Evolutionary conservation across 2,113 vertebrate species (phyloP).

Genomic region (Syrmaticus mikado): DNA sequence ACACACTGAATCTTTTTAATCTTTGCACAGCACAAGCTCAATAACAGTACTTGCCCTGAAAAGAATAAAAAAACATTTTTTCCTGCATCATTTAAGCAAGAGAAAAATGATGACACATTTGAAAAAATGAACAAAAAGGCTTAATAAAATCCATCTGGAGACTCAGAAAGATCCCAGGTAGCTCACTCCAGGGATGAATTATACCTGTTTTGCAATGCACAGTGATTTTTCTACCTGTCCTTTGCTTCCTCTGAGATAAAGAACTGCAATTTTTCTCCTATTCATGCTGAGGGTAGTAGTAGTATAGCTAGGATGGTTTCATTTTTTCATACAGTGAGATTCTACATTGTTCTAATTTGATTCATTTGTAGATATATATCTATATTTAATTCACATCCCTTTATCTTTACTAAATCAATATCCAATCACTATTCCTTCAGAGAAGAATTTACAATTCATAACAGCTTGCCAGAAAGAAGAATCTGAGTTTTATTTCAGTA

Average conservation of each 20-base stretch:
- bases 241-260: constrained; percentile 2
- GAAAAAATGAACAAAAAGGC: neutral
- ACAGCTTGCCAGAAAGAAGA: neutral
- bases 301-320: neutral
- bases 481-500: constrained; percentile 41
- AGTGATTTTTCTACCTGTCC: neutral
- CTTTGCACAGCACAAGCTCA: neutral
- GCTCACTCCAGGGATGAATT: neutral
- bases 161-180: neutral
- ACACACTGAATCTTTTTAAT: neutral
- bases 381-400: neutral
- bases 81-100: neutral
- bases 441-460: constrained; percentile 26
- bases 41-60: neutral
- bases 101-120: neutral
- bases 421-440: constrained; percentile 21
- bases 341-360: neutral
- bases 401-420: constrained; percentile 51
- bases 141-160: constrained; percentile 27
- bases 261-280: neutral
- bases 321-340: neutral
- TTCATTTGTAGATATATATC: neutral
- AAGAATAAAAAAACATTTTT: neutral
- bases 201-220: neutral
- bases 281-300: neutral